Base-by-base conservation (phyloP, 2,888 invertebrate species). In the Biston betularia region DNA sequence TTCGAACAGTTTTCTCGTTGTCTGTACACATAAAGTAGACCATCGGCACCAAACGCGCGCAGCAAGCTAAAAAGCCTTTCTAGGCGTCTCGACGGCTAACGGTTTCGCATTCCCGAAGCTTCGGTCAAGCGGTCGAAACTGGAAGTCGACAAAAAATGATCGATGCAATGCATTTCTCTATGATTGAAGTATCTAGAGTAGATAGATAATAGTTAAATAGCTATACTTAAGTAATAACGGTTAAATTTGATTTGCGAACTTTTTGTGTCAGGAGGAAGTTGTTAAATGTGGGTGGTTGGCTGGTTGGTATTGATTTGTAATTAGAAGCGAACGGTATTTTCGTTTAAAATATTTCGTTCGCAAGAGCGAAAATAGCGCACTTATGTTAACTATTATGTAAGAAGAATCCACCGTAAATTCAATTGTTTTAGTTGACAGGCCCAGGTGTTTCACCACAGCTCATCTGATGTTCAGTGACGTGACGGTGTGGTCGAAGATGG, bases 61-160 rank as follows among this genome's bases (percentile, higher is more conserved):
- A 77, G 78, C 73, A 65, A 77, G 71, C 68, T 69, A 78, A 76
- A 76, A 77, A 77, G 66, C 75, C 65, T 69, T 65, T 71, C 63
- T 72, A 76, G 70, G 64, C 75, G 55, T 57, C 83, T 83, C 83
- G 80, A 81, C 84, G 69, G 70, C 81, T 92, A 92, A 92, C 92
- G 92, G 92, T 89, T 69, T 72, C 60, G 62, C 72, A 75, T 80
- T 75, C 81, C 75, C 69, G 66, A 71, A 70, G 66, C 76, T 60
- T 48, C 74, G 74, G 72, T 71, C 74, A 76, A 65, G 70, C 65
- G 63, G 68, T 60, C 50, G n/a, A 38, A 38, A 44, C n/a, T 44
- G 65, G 62, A 60, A 65, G 67, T 50, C 45, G 63, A 80, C 73
- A 81, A 84, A 84, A 84, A 85, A 71, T 79, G 71, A 81, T 81